Base-by-base conservation (phyloP, 2,113 vertebrate genomes). In the Nerophis ophidion region DNA sequence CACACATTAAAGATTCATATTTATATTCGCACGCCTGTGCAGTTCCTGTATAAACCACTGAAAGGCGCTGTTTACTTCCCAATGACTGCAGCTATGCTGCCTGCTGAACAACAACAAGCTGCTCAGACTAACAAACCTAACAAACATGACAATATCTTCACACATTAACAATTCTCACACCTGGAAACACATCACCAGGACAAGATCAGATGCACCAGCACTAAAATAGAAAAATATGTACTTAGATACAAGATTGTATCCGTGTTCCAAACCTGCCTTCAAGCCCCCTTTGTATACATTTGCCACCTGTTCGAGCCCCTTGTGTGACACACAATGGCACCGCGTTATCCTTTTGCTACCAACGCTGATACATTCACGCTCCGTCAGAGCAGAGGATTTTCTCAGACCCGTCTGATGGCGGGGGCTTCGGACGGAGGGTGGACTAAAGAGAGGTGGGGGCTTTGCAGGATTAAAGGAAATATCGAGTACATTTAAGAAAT, bases 11-110 rank as follows among this genome's bases (percentile, higher is more conserved):
- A 6, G 33, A 54, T 19, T 35, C 6, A 40, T 36, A 46, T 11
- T 17, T 57, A 2, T 40, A 15, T 19, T 57, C 38, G 36, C 6
- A 35, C 56, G 53, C 45, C 36, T 63, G 51, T 87, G 86, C 63
- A 83, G 68, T 90, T 84, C 81, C 76, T 54, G 4, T n/a, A 60
- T 48, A 34, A 60, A 80, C 83, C 89, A 86, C 83, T 7, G 63
- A 87, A 85, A 82, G 88, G 89, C 86, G 70, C 77, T 86, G 84
- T 86, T 81, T 78, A 72, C 87, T 86, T 78, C 73, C 70, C 68
- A 89, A 88, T 85, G 57, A 17, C 50, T n/a, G 51, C 7, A 52
- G 55, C 73, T 48, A 47, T 55, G 48, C 57, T 56, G 52, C 63
- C 35, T 71, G 49, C 53, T 70, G 62, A 63, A 34, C 60, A 68